Conservation (phyloP, 2,888 invertebrate genomes). For the Apotomis betuletana region DNA sequence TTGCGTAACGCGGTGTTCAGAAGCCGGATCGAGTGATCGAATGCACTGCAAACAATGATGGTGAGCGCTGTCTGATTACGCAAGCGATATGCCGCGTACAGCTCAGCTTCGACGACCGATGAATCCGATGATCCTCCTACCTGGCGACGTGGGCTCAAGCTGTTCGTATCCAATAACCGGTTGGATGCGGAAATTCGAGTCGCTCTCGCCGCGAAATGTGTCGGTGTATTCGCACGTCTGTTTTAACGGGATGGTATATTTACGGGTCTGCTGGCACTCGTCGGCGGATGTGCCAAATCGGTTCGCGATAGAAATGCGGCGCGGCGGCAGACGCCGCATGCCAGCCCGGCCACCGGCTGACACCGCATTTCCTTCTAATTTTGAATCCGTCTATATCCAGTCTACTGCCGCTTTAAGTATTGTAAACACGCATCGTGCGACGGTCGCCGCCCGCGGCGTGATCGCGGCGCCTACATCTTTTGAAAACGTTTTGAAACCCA, state of each 20-base stretch:
- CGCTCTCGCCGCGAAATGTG: conserved; percentile 52
- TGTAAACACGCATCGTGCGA: conserved; percentile 52
- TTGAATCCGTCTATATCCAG: conserved; percentile 57
- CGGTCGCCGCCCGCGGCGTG: conserved; percentile 45
- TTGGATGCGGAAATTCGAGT: conserved; percentile 49
- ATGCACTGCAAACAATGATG: conserved; percentile 67
- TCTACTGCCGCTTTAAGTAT: conserved; percentile 44
- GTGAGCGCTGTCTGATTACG: conserved; percentile 62
- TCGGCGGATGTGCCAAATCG: conserved; percentile 82
- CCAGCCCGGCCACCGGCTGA: conserved; percentile 75
- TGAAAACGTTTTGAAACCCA: conserved; percentile 80
- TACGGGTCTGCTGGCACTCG: conserved; percentile 71
- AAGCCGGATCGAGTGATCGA: conserved; percentile 66
- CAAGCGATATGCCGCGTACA: conserved; percentile 53
- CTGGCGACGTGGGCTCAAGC: conserved; percentile 42
- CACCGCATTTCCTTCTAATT: conserved; percentile 63
- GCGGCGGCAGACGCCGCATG: conserved; percentile 79
- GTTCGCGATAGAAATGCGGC: conserved; percentile 71
- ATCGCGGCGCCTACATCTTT: conserved; percentile 72
- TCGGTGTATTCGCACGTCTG: conserved; percentile 53
- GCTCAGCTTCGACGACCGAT: conserved; percentile 22
- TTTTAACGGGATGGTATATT: conserved; percentile 71
- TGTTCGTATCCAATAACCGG: conserved; percentile 52
- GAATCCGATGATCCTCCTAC: conserved; percentile 46
- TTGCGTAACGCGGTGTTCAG: conserved; percentile 74